Conservation (phyloP, 2,888 invertebrate species). For the Melitaea athalia region DNA sequence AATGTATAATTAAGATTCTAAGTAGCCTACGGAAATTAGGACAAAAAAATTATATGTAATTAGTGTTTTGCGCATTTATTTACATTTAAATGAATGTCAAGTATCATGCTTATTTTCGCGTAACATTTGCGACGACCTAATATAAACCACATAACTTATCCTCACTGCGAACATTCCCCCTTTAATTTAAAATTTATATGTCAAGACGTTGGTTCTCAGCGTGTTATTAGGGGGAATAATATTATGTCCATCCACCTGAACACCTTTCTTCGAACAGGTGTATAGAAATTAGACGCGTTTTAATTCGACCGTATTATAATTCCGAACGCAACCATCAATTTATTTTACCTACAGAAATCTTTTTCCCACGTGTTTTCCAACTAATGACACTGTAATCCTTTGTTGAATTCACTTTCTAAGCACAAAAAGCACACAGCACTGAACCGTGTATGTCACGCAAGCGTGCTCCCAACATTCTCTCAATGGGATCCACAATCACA, state of each 20-base stretch:
- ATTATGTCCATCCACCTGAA: constrained; percentile 9
- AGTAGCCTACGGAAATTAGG: not conserved
- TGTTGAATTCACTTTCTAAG: constrained; percentile 45
- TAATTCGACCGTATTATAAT: constrained; percentile 18
- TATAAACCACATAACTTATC: not conserved
- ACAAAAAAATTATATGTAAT: too few relatives aligned
- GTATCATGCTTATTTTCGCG: too few relatives aligned
- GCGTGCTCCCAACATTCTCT: constrained; percentile 22
- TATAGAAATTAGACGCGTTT: constrained; percentile 8
- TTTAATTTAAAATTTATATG: constrained; percentile 25
- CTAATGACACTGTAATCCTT: constrained; percentile 48
- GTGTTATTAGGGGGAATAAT: constrained; percentile 31
- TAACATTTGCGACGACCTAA: too few relatives aligned
- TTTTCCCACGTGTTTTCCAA: constrained; percentile 45
- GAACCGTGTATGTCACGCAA: constrained; percentile 31
- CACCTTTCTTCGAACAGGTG: constrained; percentile 31
- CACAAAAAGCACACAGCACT: constrained; percentile 43
- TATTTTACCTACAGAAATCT: constrained; percentile 35
- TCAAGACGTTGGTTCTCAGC: constrained; percentile 26
- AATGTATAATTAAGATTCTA: not conserved
- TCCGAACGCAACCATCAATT: constrained; percentile 25
- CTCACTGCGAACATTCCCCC: constrained; percentile 9
- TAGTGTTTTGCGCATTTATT: too few relatives aligned
- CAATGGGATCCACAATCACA: constrained; percentile 30
- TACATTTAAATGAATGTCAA: too few relatives aligned